Evolutionary conservation across 2,888 invertebrate genomes (phyloP), one percentile per base, ranked within the genome.

Genomic region (Hypselothyrea guttata): DNA sequence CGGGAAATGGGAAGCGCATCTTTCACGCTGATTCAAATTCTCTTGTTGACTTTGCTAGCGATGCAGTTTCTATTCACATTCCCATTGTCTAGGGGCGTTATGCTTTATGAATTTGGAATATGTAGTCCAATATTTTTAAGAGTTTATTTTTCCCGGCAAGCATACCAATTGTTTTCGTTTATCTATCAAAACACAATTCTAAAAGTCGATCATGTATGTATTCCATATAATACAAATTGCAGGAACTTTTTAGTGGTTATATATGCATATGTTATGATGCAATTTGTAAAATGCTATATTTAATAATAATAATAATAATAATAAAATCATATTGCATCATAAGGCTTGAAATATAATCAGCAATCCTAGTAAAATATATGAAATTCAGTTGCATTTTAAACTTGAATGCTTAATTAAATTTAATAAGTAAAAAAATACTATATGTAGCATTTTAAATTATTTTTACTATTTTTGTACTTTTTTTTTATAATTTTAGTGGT

Each of bases 91-190:
- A 57, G 67, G 72, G 57, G 66, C 78, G 84, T 73, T 76, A 71
- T 74, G 86, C 86, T 56, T 68, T 74, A 81, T 83, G 84, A 86
- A 84, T 74, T 81, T 74, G 48, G 30, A 54, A 61, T 58, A 62
- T 69, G 54, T 64, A 72, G 69, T 71, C 63, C 48, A 42, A 37
- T 52, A 75, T 75, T 75, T 60, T 58, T 33, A 13, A 56, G 49
- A 58, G 62, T 72, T 53, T 61, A 62, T 53, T 58, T 71, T 47
- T 53, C 35, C 55, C 60, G 67, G 68, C 71, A 68, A 64, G 55
- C 76, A 56, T 79, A 57, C 40, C 54, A 60, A 63, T 62, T 78
- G 78, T 63, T 71, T 66, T 71, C 69, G 74, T 76, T 83, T 79
- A 60, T 67, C 74, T 79, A 72, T 62, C 52, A 66, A 64, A 74